Conservation (phyloP, 2,797 vertebrate species). For the Dermochelys coriacea region DNA sequence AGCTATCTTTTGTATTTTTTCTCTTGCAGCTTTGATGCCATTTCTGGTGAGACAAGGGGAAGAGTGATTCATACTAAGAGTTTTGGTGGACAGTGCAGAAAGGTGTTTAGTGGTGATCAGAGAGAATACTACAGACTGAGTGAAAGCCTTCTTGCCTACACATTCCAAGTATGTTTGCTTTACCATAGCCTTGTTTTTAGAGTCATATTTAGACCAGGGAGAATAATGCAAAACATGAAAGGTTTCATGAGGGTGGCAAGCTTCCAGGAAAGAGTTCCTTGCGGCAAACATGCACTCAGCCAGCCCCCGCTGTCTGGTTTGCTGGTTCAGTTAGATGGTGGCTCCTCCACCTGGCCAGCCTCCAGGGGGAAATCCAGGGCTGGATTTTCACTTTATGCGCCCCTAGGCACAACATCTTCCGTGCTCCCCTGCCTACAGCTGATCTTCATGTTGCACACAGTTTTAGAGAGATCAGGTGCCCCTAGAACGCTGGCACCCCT, state of each 20-base stretch:
- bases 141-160: conserved; percentile 89
- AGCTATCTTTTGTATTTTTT: neutral
- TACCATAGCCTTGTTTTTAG: neutral
- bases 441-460: too few relatives aligned
- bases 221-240: neutral
- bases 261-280: neutral
- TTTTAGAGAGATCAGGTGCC: too few relatives aligned
- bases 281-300: neutral
- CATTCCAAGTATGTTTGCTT: conserved; percentile 86
- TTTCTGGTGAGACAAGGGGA: conserved; percentile 84
- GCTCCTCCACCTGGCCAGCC: neutral
- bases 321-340: neutral
- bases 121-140: conserved; percentile 87
- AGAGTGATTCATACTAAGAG: conserved; percentile 91
- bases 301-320: neutral
- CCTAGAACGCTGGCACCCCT: too few relatives aligned
- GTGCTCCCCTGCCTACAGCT: too few relatives aligned
- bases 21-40: conserved; percentile 76
- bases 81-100: conserved; percentile 94
- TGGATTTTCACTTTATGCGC: too few relatives aligned
- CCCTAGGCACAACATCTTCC: too few relatives aligned
- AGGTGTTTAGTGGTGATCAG: conserved; percentile 87
- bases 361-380: neutral
- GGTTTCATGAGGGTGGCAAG: neutral
- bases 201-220: neutral